These are phyloP conservation scores for Galleria mellonella DNA, from an alignment of 1,140 invertebrate genomes.

Conservation along the genomic window DNA sequence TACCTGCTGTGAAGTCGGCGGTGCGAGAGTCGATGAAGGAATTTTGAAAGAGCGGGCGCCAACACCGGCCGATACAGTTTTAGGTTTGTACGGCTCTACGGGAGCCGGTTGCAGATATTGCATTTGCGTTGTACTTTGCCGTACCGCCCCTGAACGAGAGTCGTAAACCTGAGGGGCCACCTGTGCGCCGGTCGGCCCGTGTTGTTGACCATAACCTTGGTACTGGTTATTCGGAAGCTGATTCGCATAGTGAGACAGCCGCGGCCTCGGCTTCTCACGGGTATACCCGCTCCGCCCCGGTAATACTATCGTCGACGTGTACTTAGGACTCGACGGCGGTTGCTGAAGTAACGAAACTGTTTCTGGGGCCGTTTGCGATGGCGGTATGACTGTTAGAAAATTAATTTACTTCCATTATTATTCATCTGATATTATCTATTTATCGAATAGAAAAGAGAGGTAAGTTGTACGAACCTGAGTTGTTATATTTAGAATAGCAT, in stretches of 20 bases:
- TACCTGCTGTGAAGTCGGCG: conserved; percentile 45
- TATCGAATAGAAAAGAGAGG: not conserved
- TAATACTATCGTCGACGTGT: conserved; percentile 44
- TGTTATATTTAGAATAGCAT: conserved; percentile 42
- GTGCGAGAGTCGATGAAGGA: conserved; percentile 49
- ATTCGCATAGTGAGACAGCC: conserved; percentile 36
- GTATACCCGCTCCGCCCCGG: conserved; percentile 31
- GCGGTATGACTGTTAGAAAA: conserved; percentile 31
- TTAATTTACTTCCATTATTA: no score
- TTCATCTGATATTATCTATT: no score
- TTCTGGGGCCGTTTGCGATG: conserved; percentile 59
- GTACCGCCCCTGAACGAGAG: conserved; percentile 14
- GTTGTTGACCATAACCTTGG: conserved; percentile 31
- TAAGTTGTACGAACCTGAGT: conserved; percentile 28
- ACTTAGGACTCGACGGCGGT: conserved; percentile 53
- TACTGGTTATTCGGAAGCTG: conserved; percentile 43
- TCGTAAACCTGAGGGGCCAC: not conserved
- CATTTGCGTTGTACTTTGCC: conserved; percentile 31
- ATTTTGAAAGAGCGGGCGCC: conserved; percentile 53
- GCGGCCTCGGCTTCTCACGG: conserved; percentile 45
- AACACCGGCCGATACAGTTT: conserved; percentile 14
- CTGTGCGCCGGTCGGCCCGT: conserved; percentile 10
- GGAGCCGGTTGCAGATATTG: conserved; percentile 45
- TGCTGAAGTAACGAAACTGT: conserved; percentile 60
- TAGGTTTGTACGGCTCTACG: conserved; percentile 40